Conservation (phyloP, 2,888 invertebrate species). For the Eurois occulta region DNA sequence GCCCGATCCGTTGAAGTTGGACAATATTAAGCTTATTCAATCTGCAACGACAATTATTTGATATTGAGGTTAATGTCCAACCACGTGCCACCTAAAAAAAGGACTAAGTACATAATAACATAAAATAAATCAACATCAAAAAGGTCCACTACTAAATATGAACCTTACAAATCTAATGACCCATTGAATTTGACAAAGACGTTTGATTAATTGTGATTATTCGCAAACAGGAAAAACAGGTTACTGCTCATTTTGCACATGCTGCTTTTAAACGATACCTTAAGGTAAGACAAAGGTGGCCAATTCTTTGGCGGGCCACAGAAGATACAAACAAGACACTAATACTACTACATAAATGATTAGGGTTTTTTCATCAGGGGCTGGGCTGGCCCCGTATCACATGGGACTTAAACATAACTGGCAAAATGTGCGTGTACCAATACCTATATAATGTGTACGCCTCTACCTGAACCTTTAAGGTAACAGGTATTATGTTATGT, state of each 20-base stretch:
- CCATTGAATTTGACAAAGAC: slow-evolving; percentile 28
- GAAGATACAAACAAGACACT: too few relatives aligned
- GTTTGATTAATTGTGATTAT: background rate
- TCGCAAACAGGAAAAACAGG: background rate
- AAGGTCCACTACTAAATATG: slow-evolving; percentile 3
- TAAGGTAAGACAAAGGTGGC: too few relatives aligned
- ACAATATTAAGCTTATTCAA: background rate
- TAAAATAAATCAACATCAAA: background rate
- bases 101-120: background rate
- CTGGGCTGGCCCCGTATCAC: too few relatives aligned
- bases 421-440: too few relatives aligned
- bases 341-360: too few relatives aligned
- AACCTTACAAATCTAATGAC: background rate
- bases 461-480: too few relatives aligned
- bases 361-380: too few relatives aligned
- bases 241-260: background rate
- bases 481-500: too few relatives aligned
- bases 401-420: too few relatives aligned
- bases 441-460: too few relatives aligned
- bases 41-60: background rate
- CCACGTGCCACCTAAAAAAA: background rate
- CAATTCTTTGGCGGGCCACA: too few relatives aligned
- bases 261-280: background rate
- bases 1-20: background rate
- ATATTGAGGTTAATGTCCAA: background rate